These are phyloP conservation scores for Pygoscelis antarcticus DNA, from an alignment of 2,113 vertebrate genomes.

Conservation along the genomic window DNA sequence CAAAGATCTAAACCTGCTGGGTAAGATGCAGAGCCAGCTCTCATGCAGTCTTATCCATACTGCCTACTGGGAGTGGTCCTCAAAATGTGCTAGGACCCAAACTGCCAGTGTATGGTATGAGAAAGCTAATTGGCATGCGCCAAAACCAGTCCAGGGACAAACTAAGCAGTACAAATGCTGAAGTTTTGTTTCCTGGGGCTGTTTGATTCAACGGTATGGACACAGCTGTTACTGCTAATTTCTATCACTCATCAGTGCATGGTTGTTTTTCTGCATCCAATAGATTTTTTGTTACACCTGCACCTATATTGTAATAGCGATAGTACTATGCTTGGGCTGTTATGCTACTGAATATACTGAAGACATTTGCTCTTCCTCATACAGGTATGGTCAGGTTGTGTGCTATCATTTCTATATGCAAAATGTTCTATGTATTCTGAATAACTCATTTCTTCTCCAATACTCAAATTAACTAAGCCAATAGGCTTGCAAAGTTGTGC, in stretches of 20 bases:
- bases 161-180: neutral
- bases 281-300: neutral
- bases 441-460: neutral
- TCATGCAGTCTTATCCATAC: neutral
- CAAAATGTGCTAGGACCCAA: neutral
- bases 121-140: neutral
- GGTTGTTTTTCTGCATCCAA: neutral
- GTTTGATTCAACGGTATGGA: neutral
- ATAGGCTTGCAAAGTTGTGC: neutral
- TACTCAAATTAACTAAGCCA: neutral
- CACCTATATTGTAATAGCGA: accelerated
- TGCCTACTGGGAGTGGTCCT: neutral
- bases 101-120: neutral
- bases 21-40: neutral
- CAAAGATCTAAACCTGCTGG: neutral
- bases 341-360: neutral
- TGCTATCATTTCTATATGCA: neutral
- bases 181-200: neutral
- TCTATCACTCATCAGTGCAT: neutral
- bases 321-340: neutral
- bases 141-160: neutral
- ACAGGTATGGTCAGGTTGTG: neutral
- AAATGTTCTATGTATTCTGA: neutral
- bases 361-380: neutral
- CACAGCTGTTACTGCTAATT: neutral